A percentile compares a stretch with the other conserved stretches of the same genome.
phyloP scores from a whole-genome alignment of 1,140 invertebrate genomes.

The Atta colombica region DNA sequence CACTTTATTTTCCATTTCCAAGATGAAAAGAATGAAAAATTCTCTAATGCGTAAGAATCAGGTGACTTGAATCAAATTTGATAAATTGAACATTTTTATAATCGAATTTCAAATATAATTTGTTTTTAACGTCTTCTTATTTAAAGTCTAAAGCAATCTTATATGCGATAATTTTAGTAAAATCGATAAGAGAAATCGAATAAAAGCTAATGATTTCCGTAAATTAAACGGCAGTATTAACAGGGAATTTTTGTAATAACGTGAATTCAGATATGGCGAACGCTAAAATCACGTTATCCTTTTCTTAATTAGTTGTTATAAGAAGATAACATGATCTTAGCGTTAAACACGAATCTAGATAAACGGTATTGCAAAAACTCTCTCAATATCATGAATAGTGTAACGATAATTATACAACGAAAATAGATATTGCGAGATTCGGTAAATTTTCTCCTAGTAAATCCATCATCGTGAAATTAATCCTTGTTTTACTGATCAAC shows the following conservation, averaged over 20 bases:
- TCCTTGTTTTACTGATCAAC: background rate
- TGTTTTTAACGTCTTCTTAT: background rate
- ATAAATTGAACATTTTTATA: background rate
- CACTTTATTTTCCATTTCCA: too few relatives aligned
- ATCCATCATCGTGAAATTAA: slow-evolving; percentile 15
- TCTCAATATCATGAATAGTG: background rate
- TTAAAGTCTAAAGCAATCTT: slow-evolving; percentile 9
- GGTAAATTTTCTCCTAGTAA: background rate
- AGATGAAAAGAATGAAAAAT: background rate
- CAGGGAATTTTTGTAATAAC: too few relatives aligned
- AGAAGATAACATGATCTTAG: too few relatives aligned
- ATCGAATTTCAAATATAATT: background rate
- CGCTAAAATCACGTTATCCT: too few relatives aligned
- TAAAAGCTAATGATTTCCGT: background rate
- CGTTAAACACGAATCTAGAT: too few relatives aligned
- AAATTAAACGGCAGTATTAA: slow-evolving; percentile 1
- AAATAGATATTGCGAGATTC: background rate
- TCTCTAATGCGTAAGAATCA: background rate
- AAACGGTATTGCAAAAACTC: too few relatives aligned
- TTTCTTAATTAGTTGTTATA: too few relatives aligned
- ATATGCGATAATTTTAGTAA: background rate
- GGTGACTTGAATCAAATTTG: background rate
- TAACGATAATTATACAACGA: background rate
- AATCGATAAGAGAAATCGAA: background rate
- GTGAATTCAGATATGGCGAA: too few relatives aligned